These are phyloP conservation scores for Rattus rattus DNA, from an alignment of 2,113 vertebrate species.

Conservation along the genomic window DNA sequence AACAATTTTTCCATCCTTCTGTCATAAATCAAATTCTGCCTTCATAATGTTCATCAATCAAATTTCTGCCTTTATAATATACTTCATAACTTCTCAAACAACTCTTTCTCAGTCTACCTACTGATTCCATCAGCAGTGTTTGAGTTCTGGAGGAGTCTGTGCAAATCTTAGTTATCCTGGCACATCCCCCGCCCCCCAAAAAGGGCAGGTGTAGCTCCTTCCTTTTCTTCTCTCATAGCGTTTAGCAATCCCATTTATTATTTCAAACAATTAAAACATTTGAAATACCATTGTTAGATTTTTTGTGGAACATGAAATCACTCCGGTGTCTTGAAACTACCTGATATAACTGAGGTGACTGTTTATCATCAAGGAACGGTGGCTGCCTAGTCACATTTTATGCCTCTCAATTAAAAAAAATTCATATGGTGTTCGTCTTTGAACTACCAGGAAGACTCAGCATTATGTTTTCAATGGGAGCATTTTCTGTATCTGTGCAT, in stretches of 20 bases:
- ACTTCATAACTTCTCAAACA: not conserved
- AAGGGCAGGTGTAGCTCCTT: not conserved
- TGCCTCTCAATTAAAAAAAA: not conserved
- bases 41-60: not conserved
- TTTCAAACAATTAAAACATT: constrained; percentile 40
- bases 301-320: constrained; percentile 46
- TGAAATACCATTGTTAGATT: constrained; percentile 39
- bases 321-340: not conserved
- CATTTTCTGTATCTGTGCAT: not conserved
- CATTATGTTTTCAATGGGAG: not conserved
- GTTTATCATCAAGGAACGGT: not conserved
- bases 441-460: not conserved
- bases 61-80: not conserved
- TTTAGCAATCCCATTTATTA: constrained; percentile 27
- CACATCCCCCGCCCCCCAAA: too few species aligned
- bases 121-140: not conserved
- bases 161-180: not conserved
- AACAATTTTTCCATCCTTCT: constrained; percentile 8
- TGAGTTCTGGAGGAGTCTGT: not conserved
- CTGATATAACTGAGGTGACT: constrained; percentile 19
- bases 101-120: not conserved
- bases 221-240: constrained; percentile 32
- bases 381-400: constrained; percentile 16
- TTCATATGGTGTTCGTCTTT: not conserved
- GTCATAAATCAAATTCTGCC: not conserved